phyloP scores from a whole-genome alignment of 2,113 vertebrate genomes.

The Tetrax tetrax region DNA sequence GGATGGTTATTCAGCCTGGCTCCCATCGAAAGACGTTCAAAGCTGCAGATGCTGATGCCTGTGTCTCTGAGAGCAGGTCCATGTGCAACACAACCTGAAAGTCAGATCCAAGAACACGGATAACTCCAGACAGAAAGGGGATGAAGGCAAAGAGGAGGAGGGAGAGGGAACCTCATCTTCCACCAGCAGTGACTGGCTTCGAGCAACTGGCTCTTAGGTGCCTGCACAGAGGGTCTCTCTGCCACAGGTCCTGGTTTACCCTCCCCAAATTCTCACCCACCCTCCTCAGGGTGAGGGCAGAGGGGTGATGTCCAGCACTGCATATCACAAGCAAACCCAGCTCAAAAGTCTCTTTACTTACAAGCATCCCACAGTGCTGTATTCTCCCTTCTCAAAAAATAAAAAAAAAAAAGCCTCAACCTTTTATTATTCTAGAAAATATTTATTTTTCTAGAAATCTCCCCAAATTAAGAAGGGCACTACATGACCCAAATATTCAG shows the following conservation, averaged over 20 bases:
- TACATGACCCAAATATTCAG: not conserved
- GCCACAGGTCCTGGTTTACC: not conserved
- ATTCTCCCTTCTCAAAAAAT: not conserved
- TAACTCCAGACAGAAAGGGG: not conserved
- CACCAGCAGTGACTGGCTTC: not conserved
- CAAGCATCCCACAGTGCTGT: not conserved
- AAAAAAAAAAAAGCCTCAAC: too few species aligned
- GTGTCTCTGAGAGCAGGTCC: too few species aligned
- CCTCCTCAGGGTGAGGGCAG: not conserved
- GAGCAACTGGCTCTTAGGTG: too few species aligned
- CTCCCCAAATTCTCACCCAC: not conserved
- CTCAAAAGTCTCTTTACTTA: not conserved
- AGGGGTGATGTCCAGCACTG: not conserved
- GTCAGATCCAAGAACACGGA: not conserved
- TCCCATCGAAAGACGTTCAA: fast-evolving
- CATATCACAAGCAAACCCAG: not conserved
- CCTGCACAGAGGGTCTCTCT: not conserved
- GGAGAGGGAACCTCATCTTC: not conserved
- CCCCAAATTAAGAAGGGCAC: not conserved
- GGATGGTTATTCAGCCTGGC: not conserved
- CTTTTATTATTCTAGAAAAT: not conserved
- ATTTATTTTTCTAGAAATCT: not conserved
- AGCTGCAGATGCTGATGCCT: not conserved
- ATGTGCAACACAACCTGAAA: not conserved
- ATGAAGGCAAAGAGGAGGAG: not conserved